Conservation (phyloP, 2,113 vertebrate genomes). For the Eretmodus cyanostictus region DNA sequence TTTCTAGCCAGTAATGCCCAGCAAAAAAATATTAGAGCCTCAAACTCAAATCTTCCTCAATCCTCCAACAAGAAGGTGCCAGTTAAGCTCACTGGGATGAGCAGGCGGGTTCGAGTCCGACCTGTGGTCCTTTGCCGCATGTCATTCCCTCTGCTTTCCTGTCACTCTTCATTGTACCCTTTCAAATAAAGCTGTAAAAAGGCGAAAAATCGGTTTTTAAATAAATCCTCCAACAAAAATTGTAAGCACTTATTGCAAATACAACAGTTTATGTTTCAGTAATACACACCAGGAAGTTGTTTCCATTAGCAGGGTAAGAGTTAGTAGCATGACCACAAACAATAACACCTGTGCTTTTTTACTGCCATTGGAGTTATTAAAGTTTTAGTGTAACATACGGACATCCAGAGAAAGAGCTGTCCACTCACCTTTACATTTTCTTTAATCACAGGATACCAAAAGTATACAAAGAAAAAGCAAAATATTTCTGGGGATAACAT, state of each 20-base stretch:
- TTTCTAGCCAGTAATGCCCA: neutral
- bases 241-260: neutral
- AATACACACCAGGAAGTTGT: neutral
- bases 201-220: accelerated
- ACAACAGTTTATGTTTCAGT: neutral
- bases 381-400: neutral
- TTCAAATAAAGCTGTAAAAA: neutral
- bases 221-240: neutral
- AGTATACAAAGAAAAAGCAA: neutral
- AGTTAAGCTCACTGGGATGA: neutral
- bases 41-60: neutral
- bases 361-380: neutral
- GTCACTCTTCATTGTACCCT: neutral
- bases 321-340: accelerated
- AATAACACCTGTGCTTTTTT: neutral
- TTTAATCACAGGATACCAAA: neutral
- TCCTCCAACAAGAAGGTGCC: neutral
- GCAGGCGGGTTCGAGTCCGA: neutral
- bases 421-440: neutral
- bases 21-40: neutral
- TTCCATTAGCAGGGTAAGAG: neutral
- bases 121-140: neutral
- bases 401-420: neutral
- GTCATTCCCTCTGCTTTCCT: neutral
- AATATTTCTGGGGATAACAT: neutral